Evolutionary conservation across 2,797 vertebrate genomes (phyloP).

Genomic region (Semotilus atromaculatus): DNA sequence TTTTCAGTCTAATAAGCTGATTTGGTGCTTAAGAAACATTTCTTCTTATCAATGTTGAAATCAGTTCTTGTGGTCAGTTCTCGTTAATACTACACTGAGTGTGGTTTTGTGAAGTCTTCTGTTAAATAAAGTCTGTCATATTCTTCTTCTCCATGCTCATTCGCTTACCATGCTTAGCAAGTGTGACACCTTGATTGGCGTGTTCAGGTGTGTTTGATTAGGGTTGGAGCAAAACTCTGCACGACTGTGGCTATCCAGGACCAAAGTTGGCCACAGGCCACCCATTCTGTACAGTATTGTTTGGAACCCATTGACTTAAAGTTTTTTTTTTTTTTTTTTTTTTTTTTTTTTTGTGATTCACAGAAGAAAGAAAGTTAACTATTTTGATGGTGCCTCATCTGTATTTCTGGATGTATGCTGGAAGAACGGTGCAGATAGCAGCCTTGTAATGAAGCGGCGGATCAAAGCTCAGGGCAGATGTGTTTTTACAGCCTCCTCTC

Average conservation of each 20-base stretch:
- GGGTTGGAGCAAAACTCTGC: too few relatives aligned
- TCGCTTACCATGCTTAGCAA: too few relatives aligned
- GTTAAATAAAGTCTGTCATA: too few relatives aligned
- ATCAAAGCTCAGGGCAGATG: slow-evolving; percentile 82
- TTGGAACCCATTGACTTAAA: not conserved
- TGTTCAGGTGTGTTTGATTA: too few relatives aligned
- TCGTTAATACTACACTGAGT: too few relatives aligned
- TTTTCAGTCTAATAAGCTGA: not conserved
- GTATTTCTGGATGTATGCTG: slow-evolving; percentile 69
- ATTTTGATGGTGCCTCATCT: not conserved
- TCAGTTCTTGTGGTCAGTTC: too few relatives aligned
- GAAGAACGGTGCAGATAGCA: slow-evolving; percentile 76
- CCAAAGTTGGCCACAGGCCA: too few relatives aligned
- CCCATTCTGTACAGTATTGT: not conserved
- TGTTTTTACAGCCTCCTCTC: slow-evolving; percentile 73
- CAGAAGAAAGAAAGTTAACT: not conserved
- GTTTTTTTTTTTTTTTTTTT: not conserved
- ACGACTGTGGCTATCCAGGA: too few relatives aligned
- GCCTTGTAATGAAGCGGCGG: slow-evolving; percentile 76
- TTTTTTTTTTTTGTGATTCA: not conserved
- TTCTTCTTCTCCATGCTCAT: too few relatives aligned
- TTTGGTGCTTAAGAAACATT: not conserved
- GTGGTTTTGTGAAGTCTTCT: too few relatives aligned
- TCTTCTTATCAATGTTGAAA: not conserved
- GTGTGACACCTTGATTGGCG: too few relatives aligned